Evolutionary conservation across 2,113 vertebrate genomes (phyloP), one percentile per base, ranked within the genome.

Genomic region (Chloropsis hardwickii): DNA sequence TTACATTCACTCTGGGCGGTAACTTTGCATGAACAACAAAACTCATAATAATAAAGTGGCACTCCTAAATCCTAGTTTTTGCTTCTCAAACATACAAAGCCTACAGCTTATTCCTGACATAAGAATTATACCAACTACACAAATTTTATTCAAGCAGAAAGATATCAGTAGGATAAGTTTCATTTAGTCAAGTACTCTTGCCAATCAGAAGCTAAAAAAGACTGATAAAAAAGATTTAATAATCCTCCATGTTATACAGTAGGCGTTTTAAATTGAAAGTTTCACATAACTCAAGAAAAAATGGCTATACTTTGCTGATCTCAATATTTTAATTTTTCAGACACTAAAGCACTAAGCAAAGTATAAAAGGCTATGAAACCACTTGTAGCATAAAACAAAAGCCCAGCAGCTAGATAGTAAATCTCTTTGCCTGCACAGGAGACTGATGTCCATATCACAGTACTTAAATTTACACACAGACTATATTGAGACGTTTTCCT

Each of bases 371-470:
- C 40, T 45, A 37, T 11, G 16, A 47, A 79, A 11, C 6, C 39
- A 66, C 45, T 39, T 35, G 6, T 1, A 58, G 21, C 9, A 35
- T 39, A 58, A 47, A 72, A 69, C 13, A 65, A 62, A 35, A 77
- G 18, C 10, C 21, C 10, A 8, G 31, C 5, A 77, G 20, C 25
- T 33, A 20, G 6, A 23, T 0, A 65, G 14, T 20, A 60, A n/a
- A 39, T 17, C 28, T 39, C 31, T 74, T 20, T 42, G 19, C 29
- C 31, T 58, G 13, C 4, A 51, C 5, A 15, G 77, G n/a, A 71
- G 7, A 61, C 47, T 39, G 45, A 73, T 28, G 57, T 4, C 10
- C 13, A 2, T 16, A 74, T 12, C 2, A 12, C 54, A 73, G n/a
- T 24, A 86, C n/a, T 84, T 73, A 5, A 40, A 48, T 6, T 39